These are phyloP conservation scores for Gorsachius goisagi DNA, from an alignment of 2,113 vertebrate species.

Conservation along the genomic window DNA sequence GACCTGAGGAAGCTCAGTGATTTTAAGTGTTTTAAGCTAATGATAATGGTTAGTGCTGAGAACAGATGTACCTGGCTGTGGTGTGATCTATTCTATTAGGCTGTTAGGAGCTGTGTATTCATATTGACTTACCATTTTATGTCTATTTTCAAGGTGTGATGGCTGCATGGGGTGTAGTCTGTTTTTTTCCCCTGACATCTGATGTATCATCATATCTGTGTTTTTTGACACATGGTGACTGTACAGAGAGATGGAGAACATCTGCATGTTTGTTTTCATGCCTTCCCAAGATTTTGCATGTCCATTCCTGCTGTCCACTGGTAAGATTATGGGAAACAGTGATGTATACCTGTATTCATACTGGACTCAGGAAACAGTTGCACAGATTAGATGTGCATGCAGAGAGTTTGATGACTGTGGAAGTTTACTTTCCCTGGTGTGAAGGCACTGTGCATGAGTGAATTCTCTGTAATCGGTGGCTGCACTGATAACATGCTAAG, in stretches of 20 bases:
- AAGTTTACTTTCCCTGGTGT: background rate
- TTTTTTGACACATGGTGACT: constrained; percentile 52
- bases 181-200: constrained; percentile 59
- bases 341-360: background rate
- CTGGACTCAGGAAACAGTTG: background rate
- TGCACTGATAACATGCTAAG: constrained; percentile 14
- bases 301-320: background rate
- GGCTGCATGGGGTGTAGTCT: constrained; percentile 71
- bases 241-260: constrained; percentile 36
- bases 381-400: background rate
- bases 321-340: background rate
- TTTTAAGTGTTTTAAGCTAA: constrained; percentile 84
- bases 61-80: constrained; percentile 84
- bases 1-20: constrained; percentile 76
- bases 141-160: constrained; percentile 77
- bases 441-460: constrained; percentile 16
- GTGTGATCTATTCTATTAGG: constrained; percentile 76
- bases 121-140: constrained; percentile 78
- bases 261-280: constrained; percentile 13
- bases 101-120: constrained; percentile 76
- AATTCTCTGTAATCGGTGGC: constrained; percentile 28
- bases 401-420: background rate
- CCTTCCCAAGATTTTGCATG: constrained; percentile 21
- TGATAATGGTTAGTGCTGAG: constrained; percentile 80
- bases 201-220: constrained; percentile 46